Percentiles rank a stretch among this genome's conserved stretches.
These are phyloP conservation scores for Dipus sagitta DNA, from an alignment of 2,797 vertebrate species.

Conservation along the genomic window DNA sequence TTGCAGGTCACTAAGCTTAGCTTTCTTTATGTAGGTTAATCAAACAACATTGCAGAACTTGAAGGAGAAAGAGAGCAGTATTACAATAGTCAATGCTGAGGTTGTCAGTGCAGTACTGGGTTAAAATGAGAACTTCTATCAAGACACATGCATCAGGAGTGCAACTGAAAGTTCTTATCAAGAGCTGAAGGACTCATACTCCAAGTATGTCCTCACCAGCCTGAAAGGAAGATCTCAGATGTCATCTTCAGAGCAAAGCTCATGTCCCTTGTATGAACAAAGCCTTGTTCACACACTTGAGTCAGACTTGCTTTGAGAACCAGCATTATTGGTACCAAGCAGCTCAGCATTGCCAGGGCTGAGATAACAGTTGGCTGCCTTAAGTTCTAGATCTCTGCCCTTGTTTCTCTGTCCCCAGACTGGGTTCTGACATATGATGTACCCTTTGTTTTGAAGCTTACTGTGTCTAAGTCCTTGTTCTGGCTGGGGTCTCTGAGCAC, in stretches of 20 bases:
- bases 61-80: background rate
- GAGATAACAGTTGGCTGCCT: background rate
- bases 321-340: background rate
- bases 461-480: background rate
- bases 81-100: background rate
- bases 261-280: background rate
- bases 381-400: background rate
- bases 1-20: background rate
- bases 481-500: background rate
- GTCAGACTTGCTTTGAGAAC: background rate
- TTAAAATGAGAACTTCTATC: background rate
- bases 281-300: background rate
- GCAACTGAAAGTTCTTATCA: background rate
- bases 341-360: background rate
- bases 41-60: background rate
- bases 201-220: background rate
- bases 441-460: background rate
- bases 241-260: background rate
- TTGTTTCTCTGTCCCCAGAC: background rate
- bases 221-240: background rate
- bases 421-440: background rate
- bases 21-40: background rate
- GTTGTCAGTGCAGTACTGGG: background rate
- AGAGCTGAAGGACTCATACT: background rate
- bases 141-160: background rate